Evolutionary conservation across 2,888 invertebrate genomes (phyloP), one percentile per base, ranked within the genome.

Genomic region (Stegana nigrithorax): DNA sequence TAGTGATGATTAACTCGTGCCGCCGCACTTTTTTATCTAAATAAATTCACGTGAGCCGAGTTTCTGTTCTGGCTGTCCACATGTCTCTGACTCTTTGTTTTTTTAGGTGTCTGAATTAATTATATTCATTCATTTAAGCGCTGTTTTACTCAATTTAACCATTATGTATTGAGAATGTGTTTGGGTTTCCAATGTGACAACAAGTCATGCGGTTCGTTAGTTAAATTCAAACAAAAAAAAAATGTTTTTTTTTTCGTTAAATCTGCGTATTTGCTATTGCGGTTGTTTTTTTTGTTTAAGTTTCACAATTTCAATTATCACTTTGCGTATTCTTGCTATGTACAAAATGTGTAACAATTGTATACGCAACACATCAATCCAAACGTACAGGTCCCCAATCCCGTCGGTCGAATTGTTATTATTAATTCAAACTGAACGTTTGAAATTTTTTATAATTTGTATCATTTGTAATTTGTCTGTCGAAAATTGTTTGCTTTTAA

Each of bases 1-100:
- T 17, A 45, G 12, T 45, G 45, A 19, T 60, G 67, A 60, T 59
- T 65, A n/a, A 26, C 62, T 63, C 66, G 63, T 69, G 59, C 36
- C 53, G 55, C 36, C 27, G 25, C 55, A 39, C 26, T 62, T 36
- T 60, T 68, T 71, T 69, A 64, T 72, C 76, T 80, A 80, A 76
- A 78, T 66, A 71, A 76, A 78, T 73, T 75, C 80, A 76, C 75
- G 80, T 78, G 75, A 78, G 70, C 57, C 55, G 21, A 50, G 47
- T 45, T 67, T 60, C 44, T 59, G 21, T 51, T 57, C 59, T 61
- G n/a, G 60, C 17, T 7, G 39, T 51, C 6, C 45, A 10, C 10
- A 50, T 60, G n/a, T n/a, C 57, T 59, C 12, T 32, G 2, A 23
- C 8, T 29, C n/a, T 29, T 29, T 26, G 50, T 50, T 59, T 59